These are phyloP conservation scores for Rhizoglyphus robini DNA, from an alignment of 1,140 invertebrate genomes.

Conservation along the genomic window DNA sequence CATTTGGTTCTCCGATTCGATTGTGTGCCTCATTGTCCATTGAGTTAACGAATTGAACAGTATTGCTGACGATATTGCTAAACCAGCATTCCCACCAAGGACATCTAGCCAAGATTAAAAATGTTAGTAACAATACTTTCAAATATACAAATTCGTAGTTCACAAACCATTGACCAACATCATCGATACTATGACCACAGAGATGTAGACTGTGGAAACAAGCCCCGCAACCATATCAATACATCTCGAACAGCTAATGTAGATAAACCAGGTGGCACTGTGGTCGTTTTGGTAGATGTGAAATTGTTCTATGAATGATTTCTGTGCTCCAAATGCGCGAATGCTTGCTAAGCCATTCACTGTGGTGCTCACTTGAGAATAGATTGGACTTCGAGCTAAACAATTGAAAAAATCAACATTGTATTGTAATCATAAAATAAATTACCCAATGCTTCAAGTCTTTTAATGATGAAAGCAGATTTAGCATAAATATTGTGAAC, in stretches of 20 bases:
- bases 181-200: conserved; percentile 10
- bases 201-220: conserved; percentile 9
- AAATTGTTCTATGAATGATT: conserved; percentile 50
- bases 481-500: conserved; percentile 56
- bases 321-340: conserved; percentile 34
- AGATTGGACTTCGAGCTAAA: too few relatives aligned
- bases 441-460: conserved; percentile 60
- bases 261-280: conserved; percentile 16
- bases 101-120: conserved; percentile 9
- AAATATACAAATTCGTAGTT: conserved; percentile 67
- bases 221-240: conserved; percentile 13
- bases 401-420: neutral
- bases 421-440: neutral
- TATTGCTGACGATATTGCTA: conserved; percentile 62
- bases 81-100: conserved; percentile 52
- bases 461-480: conserved; percentile 70
- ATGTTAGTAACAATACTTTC: conserved; percentile 51
- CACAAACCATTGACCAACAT: conserved; percentile 29
- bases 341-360: conserved; percentile 39
- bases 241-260: neutral
- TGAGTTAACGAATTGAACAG: conserved; percentile 61
- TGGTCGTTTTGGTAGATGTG: conserved; percentile 35
- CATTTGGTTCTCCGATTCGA: conserved; percentile 67
- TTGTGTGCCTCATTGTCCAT: conserved; percentile 62
- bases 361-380: conserved; percentile 54